These are phyloP conservation scores for Malthinus flaveolus DNA, from an alignment of 2,888 invertebrate species.

Conservation along the genomic window DNA sequence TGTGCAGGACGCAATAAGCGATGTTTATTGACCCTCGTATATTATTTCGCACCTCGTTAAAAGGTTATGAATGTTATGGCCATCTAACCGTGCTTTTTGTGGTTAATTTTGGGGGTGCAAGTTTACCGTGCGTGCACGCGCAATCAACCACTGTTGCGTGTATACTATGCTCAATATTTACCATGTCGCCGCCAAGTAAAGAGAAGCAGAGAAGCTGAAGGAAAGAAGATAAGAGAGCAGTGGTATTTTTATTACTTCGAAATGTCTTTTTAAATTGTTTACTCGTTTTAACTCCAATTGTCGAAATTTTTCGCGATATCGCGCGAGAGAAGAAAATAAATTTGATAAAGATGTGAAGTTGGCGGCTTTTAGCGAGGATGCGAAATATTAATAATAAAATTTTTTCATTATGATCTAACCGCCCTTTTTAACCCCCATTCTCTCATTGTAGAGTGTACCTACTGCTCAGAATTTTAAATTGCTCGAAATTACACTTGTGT, in stretches of 20 bases:
- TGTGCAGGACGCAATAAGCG: not conserved
- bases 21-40: slow-evolving; percentile 22
- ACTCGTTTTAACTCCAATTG: too few relatives aligned
- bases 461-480: slow-evolving; percentile 22
- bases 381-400: slow-evolving; percentile 19
- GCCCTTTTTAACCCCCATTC: slow-evolving; percentile 2
- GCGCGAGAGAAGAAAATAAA: slow-evolving; percentile 8
- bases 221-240: not conserved
- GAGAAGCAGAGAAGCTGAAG: slow-evolving; percentile 11
- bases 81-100: slow-evolving; percentile 17
- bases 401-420: slow-evolving; percentile 8
- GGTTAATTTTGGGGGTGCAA: slow-evolving; percentile 16
- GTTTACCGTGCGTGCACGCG: slow-evolving; percentile 15
- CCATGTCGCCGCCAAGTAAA: slow-evolving; percentile 6
- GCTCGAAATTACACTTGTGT: slow-evolving; percentile 8
- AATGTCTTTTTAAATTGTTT: not conserved
- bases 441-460: slow-evolving; percentile 1
- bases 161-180: slow-evolving; percentile 13
- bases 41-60: slow-evolving; percentile 24
- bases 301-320: not conserved
- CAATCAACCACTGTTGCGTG: slow-evolving; percentile 12
- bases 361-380: slow-evolving; percentile 11
- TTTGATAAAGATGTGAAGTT: slow-evolving; percentile 18
- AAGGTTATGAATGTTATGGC: slow-evolving; percentile 20
- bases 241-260: slow-evolving; percentile 1